Conservation (phyloP, 2,797 vertebrate species). For the Acanthurus lineatus region DNA sequence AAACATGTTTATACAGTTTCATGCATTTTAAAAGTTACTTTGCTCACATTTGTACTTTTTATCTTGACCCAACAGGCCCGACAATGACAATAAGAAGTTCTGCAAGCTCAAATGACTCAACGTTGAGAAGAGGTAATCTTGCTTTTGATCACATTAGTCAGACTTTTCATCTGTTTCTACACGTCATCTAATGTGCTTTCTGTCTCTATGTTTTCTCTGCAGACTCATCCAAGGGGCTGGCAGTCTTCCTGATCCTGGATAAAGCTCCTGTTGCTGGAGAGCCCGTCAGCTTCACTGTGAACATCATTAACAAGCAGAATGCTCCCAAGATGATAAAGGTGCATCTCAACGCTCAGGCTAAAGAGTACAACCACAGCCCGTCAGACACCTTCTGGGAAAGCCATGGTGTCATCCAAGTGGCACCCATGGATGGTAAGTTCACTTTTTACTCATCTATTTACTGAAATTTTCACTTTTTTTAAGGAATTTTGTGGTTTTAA, state of each 20-base stretch:
- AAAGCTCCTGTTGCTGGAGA: slow-evolving; percentile 86
- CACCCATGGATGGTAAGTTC: slow-evolving; percentile 87
- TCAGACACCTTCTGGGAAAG: slow-evolving; percentile 87
- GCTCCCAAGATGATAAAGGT: slow-evolving; percentile 84
- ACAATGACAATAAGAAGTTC: slow-evolving; percentile 57
- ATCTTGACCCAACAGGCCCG: slow-evolving; percentile 55
- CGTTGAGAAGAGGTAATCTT: slow-evolving; percentile 56
- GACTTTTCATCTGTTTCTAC: rapidly evolving
- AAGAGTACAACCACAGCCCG: slow-evolving; percentile 86
- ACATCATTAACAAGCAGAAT: slow-evolving; percentile 82
- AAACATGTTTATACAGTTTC: background rate
- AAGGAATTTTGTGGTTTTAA: background rate
- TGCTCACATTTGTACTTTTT: slow-evolving; percentile 15
- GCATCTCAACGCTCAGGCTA: slow-evolving; percentile 88
- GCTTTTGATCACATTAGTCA: background rate
- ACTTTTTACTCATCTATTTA: background rate
- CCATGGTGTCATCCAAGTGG: slow-evolving; percentile 74
- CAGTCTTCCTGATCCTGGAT: slow-evolving; percentile 82
- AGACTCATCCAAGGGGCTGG: slow-evolving; percentile 47
- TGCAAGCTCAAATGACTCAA: slow-evolving; percentile 53
- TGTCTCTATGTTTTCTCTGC: slow-evolving; percentile 23
- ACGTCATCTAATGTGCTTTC: background rate
- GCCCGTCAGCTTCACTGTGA: slow-evolving; percentile 85
- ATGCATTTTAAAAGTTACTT: background rate
- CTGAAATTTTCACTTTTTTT: background rate